Conservation (phyloP, 2,888 invertebrate genomes). For the Nemotelus pantherinus region DNA sequence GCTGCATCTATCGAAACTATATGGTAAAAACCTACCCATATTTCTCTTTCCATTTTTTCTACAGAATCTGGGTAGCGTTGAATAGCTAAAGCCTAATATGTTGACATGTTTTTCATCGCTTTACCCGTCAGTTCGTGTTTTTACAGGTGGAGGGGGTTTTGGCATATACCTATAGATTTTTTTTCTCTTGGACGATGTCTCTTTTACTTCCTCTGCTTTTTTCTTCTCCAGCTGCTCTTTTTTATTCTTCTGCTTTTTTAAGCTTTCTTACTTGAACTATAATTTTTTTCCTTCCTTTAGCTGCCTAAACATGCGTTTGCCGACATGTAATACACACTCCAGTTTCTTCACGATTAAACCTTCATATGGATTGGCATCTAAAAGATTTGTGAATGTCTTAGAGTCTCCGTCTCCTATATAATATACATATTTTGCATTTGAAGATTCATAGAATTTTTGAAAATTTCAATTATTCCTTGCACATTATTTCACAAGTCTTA, state of each 20-base stretch:
- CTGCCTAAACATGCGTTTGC: too few species aligned
- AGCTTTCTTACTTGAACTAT: too few species aligned
- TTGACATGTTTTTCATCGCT: slow-evolving; percentile 9
- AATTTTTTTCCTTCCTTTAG: too few species aligned
- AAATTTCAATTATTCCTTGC: neutral
- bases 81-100: neutral
- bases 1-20: neutral
- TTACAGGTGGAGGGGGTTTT: slow-evolving; percentile 11
- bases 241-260: neutral
- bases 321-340: too few species aligned
- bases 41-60: slow-evolving; percentile 7
- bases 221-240: neutral
- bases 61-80: slow-evolving; percentile 4
- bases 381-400: too few species aligned
- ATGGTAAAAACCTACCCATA: slow-evolving; percentile 13
- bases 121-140: slow-evolving; percentile 7
- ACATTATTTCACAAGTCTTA: slow-evolving; percentile 49
- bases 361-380: too few species aligned
- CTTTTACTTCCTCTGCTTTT: slow-evolving; percentile 1
- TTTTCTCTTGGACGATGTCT: slow-evolving; percentile 3
- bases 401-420: too few species aligned
- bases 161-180: neutral
- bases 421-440: neutral
- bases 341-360: too few species aligned
- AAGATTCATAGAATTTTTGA: neutral